Evolutionary conservation across 2,113 vertebrate genomes (phyloP), one percentile per base, ranked within the genome.

Genomic region (Sprattus sprattus): DNA sequence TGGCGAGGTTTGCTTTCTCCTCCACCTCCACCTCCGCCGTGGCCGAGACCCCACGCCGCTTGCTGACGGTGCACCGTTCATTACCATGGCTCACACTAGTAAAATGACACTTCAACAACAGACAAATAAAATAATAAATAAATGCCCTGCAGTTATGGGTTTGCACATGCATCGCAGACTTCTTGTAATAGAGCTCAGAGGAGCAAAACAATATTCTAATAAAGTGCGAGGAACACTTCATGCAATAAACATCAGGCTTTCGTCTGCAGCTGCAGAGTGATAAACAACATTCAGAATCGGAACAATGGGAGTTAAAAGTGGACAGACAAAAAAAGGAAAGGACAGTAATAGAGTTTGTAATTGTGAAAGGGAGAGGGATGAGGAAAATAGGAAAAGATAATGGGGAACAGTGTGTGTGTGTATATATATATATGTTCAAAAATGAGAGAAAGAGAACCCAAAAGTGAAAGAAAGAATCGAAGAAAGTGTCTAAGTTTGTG

Each of bases 271-370:
- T 57, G 46, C 45, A 25, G 20, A 60, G 89, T 87, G 85, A 85
- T 87, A 64, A 82, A 88, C 87, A 87, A 83, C 49, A 86, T 82
- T 86, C 88, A 83, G 85, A 87, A 89, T 83, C 86, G 87, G 87
- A 86, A 85, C 71, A 45, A 39, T 39, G 39, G 39, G 39, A 39
- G 39, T 39, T 39, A 2, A 39, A 39, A 39, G 39, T 39, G 39
- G 52, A 54, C 52, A 16, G 15, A 54, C 52, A 54, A 15, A 54
- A 15, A 54, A 15, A 54, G 52, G 16, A n/a, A 64, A 25, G 25
- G 20, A n/a, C 22, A 64, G 60, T 7, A 4, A 25, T 6, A 64
- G 60, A n/a, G 60, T 57, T 57, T 57, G 18, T 20, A 20, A 2
- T 1, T n/a, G 60, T 3, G 60, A 64, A 4, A 71, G 64, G 32